A percentile compares a stretch with the other conserved stretches of the same genome.
Conservation (phyloP, 2,797 vertebrate species). For the Thaleichthys pacificus region DNA sequence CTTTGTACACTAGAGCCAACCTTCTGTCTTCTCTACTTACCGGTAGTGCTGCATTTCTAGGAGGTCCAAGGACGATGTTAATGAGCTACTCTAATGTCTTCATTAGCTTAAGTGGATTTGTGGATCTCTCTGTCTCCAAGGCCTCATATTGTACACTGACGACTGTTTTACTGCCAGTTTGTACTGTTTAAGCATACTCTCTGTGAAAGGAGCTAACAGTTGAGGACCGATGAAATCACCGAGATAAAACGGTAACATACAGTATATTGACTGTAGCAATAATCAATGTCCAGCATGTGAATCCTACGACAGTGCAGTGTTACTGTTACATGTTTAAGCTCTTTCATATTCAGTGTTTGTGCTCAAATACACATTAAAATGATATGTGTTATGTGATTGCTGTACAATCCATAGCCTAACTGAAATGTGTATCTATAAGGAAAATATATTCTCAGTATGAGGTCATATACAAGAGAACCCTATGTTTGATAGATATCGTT, state of each 20-base stretch:
- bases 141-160: constrained; percentile 35
- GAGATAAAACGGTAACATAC: not conserved
- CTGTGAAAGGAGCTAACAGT: constrained; percentile 28
- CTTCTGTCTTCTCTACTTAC: constrained; percentile 18
- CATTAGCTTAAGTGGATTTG: constrained; percentile 45
- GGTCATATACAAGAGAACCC: not conserved
- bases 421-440: not conserved
- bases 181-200: constrained; percentile 28
- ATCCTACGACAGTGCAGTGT: not conserved
- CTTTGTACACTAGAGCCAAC: constrained; percentile 16
- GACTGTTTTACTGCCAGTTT: constrained; percentile 33
- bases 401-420: not conserved
- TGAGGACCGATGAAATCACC: not conserved
- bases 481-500: not conserved
- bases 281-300: too few relatives aligned
- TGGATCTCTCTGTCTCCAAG: constrained; percentile 19
- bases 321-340: not conserved
- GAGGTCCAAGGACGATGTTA: constrained; percentile 36
- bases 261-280: too few relatives aligned
- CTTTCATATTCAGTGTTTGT: not conserved
- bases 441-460: not conserved
- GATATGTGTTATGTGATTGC: not conserved
- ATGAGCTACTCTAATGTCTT: constrained; percentile 41
- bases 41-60: not conserved
- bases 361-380: too few relatives aligned